Base-by-base conservation (phyloP, 2,797 vertebrate genomes). In the Microtus obscurus region DNA sequence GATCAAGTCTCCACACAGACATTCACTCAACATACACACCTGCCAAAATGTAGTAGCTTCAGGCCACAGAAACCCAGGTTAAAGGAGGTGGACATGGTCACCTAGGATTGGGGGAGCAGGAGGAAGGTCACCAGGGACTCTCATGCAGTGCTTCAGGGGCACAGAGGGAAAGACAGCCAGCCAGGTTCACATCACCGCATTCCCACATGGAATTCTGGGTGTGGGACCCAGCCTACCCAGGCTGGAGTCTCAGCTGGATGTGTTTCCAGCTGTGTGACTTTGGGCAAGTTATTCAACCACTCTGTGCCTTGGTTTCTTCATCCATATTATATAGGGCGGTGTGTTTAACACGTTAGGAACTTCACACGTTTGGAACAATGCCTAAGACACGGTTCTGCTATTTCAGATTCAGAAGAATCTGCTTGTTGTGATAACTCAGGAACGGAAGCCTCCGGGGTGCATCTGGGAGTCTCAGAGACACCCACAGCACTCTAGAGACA, bases 21-120 rank as follows among this genome's bases (percentile, higher is more conserved):
- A 69, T 29, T 37, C 40, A 65, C 23, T 78, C 92, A 86, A 89
- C 27, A 78, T 3, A 89, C 25, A n/a, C 27, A 31, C 53, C 85
- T 78, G 37, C 31, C 37, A 61, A 29, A 40, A 43, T 48, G 19
- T 83, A 29, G 37, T 80, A 29, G 37, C 48, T 96, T 48, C 59
- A 34, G 53, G 67, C 53, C 71, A 71, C 80, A 85, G 59, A 89
- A 74, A 87, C 17, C 6, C 56, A 56, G 34, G 51, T 63, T 81
- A 80, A 91, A 73, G 69, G 81, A 93, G 27, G 61, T n/a, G 21
- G 79, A 61, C 67, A 59, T 87, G 73, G 83, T 73, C 79, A 67
- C 37, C 12, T 56, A 82, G 74, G n/a, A 53, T 51, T 6, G 34
- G 31, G 69, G 40, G 31, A 63, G 37, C 43, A 45, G 43, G 40